Evolutionary conservation across 2,888 invertebrate genomes (phyloP).

Genomic region (Thyatira batis): DNA sequence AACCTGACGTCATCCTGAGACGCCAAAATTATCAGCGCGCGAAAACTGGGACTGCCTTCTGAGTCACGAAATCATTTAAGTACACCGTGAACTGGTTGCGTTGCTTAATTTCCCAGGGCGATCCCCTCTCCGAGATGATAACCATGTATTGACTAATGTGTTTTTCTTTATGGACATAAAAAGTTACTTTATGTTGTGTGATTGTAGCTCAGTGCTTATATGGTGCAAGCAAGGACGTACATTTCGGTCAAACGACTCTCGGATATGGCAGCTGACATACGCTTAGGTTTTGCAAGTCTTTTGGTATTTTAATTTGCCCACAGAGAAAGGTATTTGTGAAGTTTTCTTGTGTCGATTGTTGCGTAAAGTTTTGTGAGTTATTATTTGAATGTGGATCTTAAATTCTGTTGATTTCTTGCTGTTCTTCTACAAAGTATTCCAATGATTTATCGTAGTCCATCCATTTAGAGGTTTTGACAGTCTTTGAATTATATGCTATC

Average conservation of each 20-base stretch:
- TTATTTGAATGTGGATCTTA: neutral
- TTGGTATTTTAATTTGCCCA: neutral
- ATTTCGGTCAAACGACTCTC: conserved; percentile 7
- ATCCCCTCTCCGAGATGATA: neutral
- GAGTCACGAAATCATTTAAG: neutral
- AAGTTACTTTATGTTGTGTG: neutral
- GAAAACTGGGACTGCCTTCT: neutral
- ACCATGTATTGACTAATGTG: conserved; percentile 1
- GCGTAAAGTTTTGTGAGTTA: too few species aligned
- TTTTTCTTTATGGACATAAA: neutral
- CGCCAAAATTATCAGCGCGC: neutral
- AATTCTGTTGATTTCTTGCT: too few species aligned
- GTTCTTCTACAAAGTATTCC: too few species aligned
- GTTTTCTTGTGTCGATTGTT: neutral
- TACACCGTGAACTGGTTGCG: neutral
- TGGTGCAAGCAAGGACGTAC: conserved; percentile 24
- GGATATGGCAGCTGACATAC: conserved; percentile 19
- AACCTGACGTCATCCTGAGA: neutral
- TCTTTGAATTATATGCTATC: too few species aligned
- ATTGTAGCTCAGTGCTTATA: conserved; percentile 1
- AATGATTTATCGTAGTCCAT: too few species aligned
- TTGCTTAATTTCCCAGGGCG: neutral
- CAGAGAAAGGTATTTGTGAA: neutral
- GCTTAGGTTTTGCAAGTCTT: conserved; percentile 12
- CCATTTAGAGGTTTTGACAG: too few species aligned